Percentiles rank a stretch among this genome's conserved stretches.
Evolutionary conservation across 2,113 vertebrate genomes (phyloP).

Genomic region (Callaeas wilsoni): DNA sequence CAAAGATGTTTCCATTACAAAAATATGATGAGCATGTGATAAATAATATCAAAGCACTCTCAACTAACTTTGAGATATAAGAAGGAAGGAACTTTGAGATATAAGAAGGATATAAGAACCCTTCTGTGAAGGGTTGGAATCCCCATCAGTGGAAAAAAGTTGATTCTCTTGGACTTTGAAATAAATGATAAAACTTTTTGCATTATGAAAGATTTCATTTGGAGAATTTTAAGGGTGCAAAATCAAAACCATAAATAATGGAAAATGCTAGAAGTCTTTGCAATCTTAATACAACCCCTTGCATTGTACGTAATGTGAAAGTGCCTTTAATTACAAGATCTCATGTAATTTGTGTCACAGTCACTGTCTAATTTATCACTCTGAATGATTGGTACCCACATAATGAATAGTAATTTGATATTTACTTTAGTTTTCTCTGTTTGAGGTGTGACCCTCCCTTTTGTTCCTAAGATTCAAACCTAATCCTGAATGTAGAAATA

Average conservation of each 20-base stretch:
- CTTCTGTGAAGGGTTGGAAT: neutral
- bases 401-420: neutral
- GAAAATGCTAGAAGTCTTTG: neutral
- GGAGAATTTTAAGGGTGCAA: neutral
- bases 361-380: neutral
- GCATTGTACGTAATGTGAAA: neutral
- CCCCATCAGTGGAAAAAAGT: neutral
- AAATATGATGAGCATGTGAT: neutral
- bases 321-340: neutral
- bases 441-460: neutral
- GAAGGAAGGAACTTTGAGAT: neutral
- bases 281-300: neutral
- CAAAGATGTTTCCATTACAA: neutral
- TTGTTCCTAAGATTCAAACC: neutral
- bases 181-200: neutral
- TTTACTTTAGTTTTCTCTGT: neutral
- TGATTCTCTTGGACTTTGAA: neutral
- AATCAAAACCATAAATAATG: neutral
- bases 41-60: neutral
- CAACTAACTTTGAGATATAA: neutral
- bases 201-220: neutral
- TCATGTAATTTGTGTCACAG: neutral
- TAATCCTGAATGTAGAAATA: neutral
- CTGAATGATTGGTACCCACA: neutral
- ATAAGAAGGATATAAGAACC: no score